Percentiles rank a stretch among this genome's conserved stretches.
phyloP scores from a whole-genome alignment of 2,113 vertebrate genomes.

The Uria lomvia region DNA sequence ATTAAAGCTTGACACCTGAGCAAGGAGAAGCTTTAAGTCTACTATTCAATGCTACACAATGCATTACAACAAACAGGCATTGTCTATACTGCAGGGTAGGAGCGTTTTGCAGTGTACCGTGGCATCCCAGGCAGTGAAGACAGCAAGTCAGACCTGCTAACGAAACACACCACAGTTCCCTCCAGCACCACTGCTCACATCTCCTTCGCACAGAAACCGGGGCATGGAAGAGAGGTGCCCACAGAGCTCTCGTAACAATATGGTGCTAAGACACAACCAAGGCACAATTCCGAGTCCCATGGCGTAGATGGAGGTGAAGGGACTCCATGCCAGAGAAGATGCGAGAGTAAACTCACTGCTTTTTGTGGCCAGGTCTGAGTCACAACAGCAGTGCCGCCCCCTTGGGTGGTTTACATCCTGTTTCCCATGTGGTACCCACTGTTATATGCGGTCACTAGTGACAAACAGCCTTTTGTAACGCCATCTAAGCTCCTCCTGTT shows the following conservation, averaged over 20 bases:
- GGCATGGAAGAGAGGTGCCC: neutral
- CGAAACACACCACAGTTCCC: neutral
- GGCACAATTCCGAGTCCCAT: rapidly evolving
- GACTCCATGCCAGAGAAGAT: neutral
- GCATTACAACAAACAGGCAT: neutral
- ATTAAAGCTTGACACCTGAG: neutral
- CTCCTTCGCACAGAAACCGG: neutral
- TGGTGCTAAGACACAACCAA: neutral
- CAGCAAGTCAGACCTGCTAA: neutral
- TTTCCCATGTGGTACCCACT: neutral
- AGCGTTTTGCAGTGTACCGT: neutral
- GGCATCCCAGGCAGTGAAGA: neutral
- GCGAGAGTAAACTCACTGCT: neutral
- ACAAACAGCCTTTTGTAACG: neutral
- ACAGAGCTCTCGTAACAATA: neutral
- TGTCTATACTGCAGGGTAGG: neutral
- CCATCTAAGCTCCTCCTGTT: neutral
- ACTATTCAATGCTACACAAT: neutral
- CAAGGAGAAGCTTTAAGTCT: neutral
- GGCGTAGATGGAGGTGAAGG: neutral
- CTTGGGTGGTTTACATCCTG: neutral
- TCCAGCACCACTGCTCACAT: neutral
- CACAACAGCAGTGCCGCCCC: neutral
- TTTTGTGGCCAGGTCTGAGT: neutral
- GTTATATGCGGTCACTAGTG: neutral